phyloP scores from a whole-genome alignment of 2,888 invertebrate species.

The Anthophora plumipes region DNA sequence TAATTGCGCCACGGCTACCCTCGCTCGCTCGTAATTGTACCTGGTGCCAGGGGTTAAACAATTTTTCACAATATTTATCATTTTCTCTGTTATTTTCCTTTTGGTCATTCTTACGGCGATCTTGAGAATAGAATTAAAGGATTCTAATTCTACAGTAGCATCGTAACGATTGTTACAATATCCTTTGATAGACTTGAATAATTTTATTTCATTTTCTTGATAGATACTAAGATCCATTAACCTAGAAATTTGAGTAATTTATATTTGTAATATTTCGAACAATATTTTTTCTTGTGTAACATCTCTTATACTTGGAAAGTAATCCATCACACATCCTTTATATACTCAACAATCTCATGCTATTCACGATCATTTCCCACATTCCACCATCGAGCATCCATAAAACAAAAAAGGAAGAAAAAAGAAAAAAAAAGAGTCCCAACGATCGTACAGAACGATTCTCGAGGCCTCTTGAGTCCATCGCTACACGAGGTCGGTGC shows the following conservation, averaged over 20 bases:
- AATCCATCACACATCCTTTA: not conserved
- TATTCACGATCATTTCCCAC: slow-evolving; percentile 7
- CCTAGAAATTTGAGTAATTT: no score
- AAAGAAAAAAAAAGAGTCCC: slow-evolving; percentile 30
- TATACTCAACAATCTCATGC: not conserved
- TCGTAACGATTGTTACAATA: no score
- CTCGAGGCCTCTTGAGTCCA: slow-evolving; percentile 28
- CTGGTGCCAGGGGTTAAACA: not conserved
- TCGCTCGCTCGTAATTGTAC: not conserved
- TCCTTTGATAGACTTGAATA: no score
- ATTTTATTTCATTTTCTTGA: no score
- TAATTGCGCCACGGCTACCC: slow-evolving; percentile 20
- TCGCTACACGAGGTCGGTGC: slow-evolving; percentile 33
- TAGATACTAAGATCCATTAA: no score
- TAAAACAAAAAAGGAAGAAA: no score
- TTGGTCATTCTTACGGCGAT: not conserved
- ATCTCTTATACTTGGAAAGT: not conserved
- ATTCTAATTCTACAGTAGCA: no score
- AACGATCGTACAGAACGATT: slow-evolving; percentile 25
- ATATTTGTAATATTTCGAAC: no score
- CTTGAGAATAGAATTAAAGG: no score
- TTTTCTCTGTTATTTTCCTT: not conserved
- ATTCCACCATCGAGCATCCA: slow-evolving; percentile 9
- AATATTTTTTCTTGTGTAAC: no score
- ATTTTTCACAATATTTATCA: not conserved